phyloP scores from a whole-genome alignment of 1,140 invertebrate species.

The Calephelis nemesis region DNA sequence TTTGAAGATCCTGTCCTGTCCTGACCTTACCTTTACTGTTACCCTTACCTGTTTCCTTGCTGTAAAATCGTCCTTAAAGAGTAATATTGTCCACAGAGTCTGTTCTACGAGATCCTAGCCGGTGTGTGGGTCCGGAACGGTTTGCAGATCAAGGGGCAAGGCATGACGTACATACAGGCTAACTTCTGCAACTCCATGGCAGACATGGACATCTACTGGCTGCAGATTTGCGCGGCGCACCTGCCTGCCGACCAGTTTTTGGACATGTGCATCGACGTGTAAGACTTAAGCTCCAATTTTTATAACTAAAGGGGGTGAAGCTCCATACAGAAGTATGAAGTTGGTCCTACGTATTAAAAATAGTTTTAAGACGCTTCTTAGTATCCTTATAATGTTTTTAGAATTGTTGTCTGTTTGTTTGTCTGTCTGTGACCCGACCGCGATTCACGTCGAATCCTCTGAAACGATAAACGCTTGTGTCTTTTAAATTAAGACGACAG shows the following conservation, averaged over 20 bases:
- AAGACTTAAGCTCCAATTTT: slow-evolving; percentile 45
- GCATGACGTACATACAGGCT: slow-evolving; percentile 99
- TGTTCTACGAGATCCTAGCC: slow-evolving; percentile 96
- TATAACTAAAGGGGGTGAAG: no score
- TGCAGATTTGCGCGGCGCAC: slow-evolving; percentile 95
- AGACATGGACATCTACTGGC: slow-evolving; percentile 96
- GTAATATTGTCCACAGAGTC: slow-evolving; percentile 82
- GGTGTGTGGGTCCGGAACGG: slow-evolving; percentile 98
- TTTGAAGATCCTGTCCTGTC: background rate
- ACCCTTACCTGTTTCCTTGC: background rate
- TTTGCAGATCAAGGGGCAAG: slow-evolving; percentile 97
- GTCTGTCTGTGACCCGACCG: no score
- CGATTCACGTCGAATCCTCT: no score
- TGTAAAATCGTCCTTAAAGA: no score
- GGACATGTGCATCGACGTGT: slow-evolving; percentile 93
- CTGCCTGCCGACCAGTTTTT: slow-evolving; percentile 92
- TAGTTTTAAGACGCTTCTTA: no score
- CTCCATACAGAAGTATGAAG: no score
- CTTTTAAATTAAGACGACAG: no score
- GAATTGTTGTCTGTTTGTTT: no score
- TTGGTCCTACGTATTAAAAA: no score
- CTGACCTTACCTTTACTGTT: no score
- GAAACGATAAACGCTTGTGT: no score
- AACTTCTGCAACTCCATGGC: slow-evolving; percentile 99
- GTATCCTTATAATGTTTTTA: no score